Evolutionary conservation across 2,888 invertebrate genomes (phyloP).

Genomic region (Branchellion lobata): DNA sequence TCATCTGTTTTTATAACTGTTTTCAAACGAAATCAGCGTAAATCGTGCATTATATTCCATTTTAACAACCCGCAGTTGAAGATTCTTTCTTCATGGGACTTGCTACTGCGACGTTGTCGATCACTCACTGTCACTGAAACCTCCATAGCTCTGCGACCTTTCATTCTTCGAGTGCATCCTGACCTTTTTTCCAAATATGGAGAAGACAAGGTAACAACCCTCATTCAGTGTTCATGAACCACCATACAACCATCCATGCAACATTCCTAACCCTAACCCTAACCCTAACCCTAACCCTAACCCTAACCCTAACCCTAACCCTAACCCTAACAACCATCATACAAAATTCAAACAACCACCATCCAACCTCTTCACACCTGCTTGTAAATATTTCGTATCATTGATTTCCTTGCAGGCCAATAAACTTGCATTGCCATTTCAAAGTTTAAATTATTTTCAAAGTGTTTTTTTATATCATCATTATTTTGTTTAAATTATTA

Average conservation of each 20-base stretch:
- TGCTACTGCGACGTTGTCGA: slow-evolving; percentile 25
- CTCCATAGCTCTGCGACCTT: slow-evolving; percentile 84
- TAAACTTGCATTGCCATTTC: not conserved
- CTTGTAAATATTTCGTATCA: slow-evolving; percentile 11
- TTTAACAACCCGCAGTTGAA: not conserved
- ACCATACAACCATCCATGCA: not conserved
- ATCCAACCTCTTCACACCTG: not conserved
- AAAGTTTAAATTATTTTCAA: slow-evolving; percentile 3
- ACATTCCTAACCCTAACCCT: not conserved
- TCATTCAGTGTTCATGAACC: not conserved
- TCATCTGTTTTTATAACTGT: too few species aligned
- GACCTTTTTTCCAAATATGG: slow-evolving; percentile 91
- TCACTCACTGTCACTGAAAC: slow-evolving; percentile 68
- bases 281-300: too few species aligned
- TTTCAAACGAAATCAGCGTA: too few species aligned
- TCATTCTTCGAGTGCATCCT: slow-evolving; percentile 92
- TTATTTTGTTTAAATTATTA: too few species aligned
- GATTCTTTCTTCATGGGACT: not conserved
- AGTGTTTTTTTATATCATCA: not conserved
- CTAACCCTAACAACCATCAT: too few species aligned
- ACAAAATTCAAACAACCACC: not conserved
- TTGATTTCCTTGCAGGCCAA: not conserved
- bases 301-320: too few species aligned
- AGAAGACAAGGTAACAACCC: slow-evolving; percentile 74
- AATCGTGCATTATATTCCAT: too few species aligned